phyloP scores from a whole-genome alignment of 1,140 invertebrate genomes.

The Ctenoplectra terminalis region DNA sequence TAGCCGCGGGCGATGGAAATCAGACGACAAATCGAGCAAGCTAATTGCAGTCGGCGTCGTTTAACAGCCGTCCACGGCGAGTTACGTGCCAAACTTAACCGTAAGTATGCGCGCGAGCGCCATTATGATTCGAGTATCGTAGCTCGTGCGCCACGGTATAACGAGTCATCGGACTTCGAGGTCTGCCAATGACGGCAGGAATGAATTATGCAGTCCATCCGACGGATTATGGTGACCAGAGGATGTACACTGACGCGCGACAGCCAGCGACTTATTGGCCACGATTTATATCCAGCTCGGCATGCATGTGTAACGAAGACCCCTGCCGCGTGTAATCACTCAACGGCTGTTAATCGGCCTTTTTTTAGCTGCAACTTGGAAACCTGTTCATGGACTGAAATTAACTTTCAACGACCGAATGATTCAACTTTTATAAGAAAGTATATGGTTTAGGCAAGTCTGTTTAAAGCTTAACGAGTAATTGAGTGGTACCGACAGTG shows the following conservation, averaged over 20 bases:
- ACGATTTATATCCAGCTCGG: constrained; percentile 45
- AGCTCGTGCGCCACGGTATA: constrained; percentile 54
- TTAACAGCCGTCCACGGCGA: constrained; percentile 12
- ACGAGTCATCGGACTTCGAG: constrained; percentile 61
- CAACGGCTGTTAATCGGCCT: not conserved
- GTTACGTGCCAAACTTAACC: constrained; percentile 57
- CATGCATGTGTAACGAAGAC: constrained; percentile 45
- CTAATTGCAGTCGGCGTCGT: constrained; percentile 29
- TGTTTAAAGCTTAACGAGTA: too few species aligned
- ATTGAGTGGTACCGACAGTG: too few species aligned
- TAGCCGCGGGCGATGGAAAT: constrained; percentile 31
- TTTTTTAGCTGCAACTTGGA: not conserved
- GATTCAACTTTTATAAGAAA: not conserved
- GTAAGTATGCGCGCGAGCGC: constrained; percentile 53
- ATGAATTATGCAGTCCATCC: constrained; percentile 68
- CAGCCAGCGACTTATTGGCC: constrained; percentile 57
- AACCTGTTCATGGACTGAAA: not conserved
- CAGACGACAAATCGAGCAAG: constrained; percentile 41
- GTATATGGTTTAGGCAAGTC: too few species aligned
- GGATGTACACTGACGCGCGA: constrained; percentile 62
- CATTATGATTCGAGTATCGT: constrained; percentile 64
- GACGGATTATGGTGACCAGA: constrained; percentile 63
- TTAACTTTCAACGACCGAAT: not conserved
- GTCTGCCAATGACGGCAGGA: constrained; percentile 63
- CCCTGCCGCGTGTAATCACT: not conserved